Base-by-base conservation (phyloP, 2,113 vertebrate genomes). In the Forbesichthys papilliferus region DNA sequence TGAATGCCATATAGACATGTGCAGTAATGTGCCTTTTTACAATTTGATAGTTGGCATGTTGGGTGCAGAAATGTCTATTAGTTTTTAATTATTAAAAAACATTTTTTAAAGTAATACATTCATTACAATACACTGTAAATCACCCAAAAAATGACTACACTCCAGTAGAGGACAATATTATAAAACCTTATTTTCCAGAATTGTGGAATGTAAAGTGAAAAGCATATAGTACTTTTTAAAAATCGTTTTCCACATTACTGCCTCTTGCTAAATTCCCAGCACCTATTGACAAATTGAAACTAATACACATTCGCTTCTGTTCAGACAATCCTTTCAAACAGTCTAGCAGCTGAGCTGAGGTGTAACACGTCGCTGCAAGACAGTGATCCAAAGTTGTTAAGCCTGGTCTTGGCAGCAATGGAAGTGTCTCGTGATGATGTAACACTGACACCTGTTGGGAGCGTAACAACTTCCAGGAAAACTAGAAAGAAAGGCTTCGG, bases 381-480 rank as follows among this genome's bases (percentile, higher is more conserved):
- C 18, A 70, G 5, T 36, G 61, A 27, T 27, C 47, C 52, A n/a
- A 18, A 57, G 18, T 20, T 18, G 9, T 18, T 7, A 9, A 16
- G 20, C 20, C 64, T 73, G 48, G 55, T 71, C 70, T 82, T 63
- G 60, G 57, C 51, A 75, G 56, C 58, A 34, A 69, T 62, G 65
- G 75, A 47, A 66, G 51, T 53, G 73, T 68, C 54, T 69, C 79
- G 75, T 71, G 64, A 85, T 81, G 79, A 68, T 75, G 84, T 90
- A 88, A 92, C 78, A 92, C 89, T 92, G 91, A 92, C 91, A 91
- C 90, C 91, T 92, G 87, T 89, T 91, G 91, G 89, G 90, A 86
- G 79, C 82, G 33, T 36, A 79, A 80, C 59, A 75, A 79, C 71
- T 86, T 77, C 71, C 54, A 78, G 36, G 4, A 42, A 42, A 42